A percentile compares a stretch with the other conserved stretches of the same genome.
Evolutionary conservation across 1,140 invertebrate genomes (phyloP).

Genomic region (Heliconius eleuchia): DNA sequence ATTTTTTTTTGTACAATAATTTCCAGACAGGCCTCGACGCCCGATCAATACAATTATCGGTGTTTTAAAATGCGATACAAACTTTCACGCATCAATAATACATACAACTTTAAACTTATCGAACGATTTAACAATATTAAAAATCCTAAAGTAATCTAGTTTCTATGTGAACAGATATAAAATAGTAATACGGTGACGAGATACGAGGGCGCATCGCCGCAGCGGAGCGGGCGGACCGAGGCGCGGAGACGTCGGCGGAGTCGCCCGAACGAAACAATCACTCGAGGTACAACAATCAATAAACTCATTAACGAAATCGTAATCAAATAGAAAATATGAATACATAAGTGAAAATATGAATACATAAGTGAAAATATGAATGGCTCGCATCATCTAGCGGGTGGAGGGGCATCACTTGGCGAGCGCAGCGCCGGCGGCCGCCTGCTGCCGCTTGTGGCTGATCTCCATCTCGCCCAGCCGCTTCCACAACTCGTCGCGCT

Average conservation of each 20-base stretch:
- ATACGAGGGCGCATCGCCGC: conserved; percentile 33
- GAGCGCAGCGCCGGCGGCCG: conserved; percentile 41
- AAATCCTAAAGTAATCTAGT: conserved; percentile 77
- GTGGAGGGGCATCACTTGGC: conserved; percentile 60
- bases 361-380: conserved; percentile 69
- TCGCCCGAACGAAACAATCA: conserved; percentile 55
- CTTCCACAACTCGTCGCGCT: conserved; percentile 97
- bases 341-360: conserved; percentile 74
- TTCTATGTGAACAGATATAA: conserved; percentile 71
- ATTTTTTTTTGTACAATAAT: conserved; percentile 75
- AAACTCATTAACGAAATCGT: conserved; percentile 76
- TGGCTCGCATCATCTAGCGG: conserved; percentile 63
- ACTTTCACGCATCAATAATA: conserved; percentile 74
- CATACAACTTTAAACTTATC: conserved; percentile 79
- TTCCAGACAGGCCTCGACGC: conserved; percentile 73
- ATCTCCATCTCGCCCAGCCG: conserved; percentile 92
- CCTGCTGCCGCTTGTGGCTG: conserved; percentile 73
- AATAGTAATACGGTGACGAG: conserved; percentile 59
- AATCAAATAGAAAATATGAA: conserved; percentile 77
- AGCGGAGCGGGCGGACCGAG: conserved; percentile 13
- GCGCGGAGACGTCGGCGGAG: conserved; percentile 27
- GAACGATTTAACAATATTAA: conserved; percentile 81
- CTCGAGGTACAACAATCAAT: conserved; percentile 72
- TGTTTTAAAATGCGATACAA: conserved; percentile 72
- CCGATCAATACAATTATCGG: conserved; percentile 71